Conservation (phyloP, 2,797 vertebrate genomes). For the Clarias fuscus region DNA sequence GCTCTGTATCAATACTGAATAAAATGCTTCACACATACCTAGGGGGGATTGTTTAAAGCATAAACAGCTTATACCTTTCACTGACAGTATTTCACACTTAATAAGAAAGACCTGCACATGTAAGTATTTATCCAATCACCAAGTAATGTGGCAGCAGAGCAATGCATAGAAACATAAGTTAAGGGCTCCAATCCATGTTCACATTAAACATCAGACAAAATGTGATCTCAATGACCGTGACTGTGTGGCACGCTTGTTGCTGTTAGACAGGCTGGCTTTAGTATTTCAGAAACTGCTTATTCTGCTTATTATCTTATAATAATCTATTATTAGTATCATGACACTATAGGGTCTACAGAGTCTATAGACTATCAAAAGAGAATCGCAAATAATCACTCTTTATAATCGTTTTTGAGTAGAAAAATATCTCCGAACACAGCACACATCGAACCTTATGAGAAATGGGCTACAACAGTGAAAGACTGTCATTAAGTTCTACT, state of each 20-base stretch:
- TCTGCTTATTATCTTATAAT: background rate
- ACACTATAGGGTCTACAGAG: background rate
- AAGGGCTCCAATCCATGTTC: background rate
- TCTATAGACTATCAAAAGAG: background rate
- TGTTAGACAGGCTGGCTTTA: background rate
- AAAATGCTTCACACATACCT: background rate
- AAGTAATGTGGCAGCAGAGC: background rate
- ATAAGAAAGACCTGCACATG: background rate
- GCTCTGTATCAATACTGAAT: background rate
- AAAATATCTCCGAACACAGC: background rate
- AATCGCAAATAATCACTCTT: background rate
- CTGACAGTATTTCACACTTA: background rate
- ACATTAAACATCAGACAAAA: background rate
- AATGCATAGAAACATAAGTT: background rate
- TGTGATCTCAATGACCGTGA: background rate
- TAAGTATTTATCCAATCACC: background rate
- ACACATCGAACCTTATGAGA: background rate
- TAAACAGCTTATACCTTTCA: background rate
- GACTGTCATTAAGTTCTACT: background rate
- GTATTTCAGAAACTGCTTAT: background rate
- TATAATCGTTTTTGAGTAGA: background rate
- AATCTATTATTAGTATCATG: background rate
- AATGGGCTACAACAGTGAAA: background rate
- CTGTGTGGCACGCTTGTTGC: background rate
- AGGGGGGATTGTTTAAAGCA: background rate